Base-by-base conservation (phyloP, 30 jellyfish, hydroid and myxozoan species). In the Turritopsis dohrnii region DNA sequence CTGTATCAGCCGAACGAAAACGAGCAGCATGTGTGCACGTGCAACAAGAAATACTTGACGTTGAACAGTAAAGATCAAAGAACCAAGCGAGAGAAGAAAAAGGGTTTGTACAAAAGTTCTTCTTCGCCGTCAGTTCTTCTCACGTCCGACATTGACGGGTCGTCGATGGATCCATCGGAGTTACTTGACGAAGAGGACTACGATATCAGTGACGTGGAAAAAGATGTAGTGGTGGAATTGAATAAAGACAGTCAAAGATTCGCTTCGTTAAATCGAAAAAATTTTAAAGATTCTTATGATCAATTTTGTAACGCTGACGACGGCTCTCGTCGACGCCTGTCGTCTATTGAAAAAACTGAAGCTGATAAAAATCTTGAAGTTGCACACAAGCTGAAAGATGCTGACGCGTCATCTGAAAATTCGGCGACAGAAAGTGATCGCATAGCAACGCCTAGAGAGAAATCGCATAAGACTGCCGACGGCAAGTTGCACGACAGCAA, bases 231-330 rank as follows among this genome's bases (percentile, higher is more conserved):
- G 81, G 96, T 83, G 8, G 96, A 92, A 27, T 86, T 90, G 3
- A 92, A 83, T 29, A 60, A 79, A 60, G 94, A 94, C 66, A 88
- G 85, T 76, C 88, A 87, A n/a, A 80, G 79, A 54, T 85, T 75
- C 74, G 76, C 93, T 31, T 71, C 96, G 65, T 85, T 94, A 90
- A 94, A 94, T 84, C 87, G 92, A 24, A 52, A 94, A 1, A 89
- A 89, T 79, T 90, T 94, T 92, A 89, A 90, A 66, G 99, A 94
- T 80, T 94, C 99, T 52, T 94, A 87, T 71, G 99, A 94, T 73
- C 99, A 94, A 80, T 94, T 94, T 74, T 94, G 99, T 72, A 74
- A 82, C 27, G 87, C 26, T 8, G 21, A 69, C 25, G 90, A 84
- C 29, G 90, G 81, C 79, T 80, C 31, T 60, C 87, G 86, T 24